phyloP scores from a whole-genome alignment of 2,797 vertebrate species.

The Remorina albescens region DNA sequence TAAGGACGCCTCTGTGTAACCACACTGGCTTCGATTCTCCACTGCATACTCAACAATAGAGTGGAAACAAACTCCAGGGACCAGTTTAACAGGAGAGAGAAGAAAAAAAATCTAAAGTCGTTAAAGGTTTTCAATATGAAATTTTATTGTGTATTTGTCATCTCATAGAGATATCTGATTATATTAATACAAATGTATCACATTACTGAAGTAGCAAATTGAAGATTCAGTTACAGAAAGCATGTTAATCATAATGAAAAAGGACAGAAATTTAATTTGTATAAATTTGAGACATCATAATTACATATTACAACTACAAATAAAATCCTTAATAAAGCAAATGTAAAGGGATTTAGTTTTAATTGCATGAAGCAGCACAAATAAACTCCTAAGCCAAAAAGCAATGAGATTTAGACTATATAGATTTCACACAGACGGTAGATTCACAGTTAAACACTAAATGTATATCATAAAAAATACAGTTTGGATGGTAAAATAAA shows the following conservation, averaged over 20 bases:
- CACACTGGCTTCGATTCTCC: slow-evolving; percentile 13
- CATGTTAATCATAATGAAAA: slow-evolving; percentile 43
- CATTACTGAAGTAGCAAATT: slow-evolving; percentile 64
- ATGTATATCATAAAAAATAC: slow-evolving; percentile 4
- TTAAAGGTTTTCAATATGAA: slow-evolving; percentile 82
- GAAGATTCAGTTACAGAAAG: slow-evolving; percentile 45
- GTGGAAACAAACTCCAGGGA: slow-evolving; percentile 25
- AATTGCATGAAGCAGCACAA: background rate
- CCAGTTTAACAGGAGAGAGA: background rate
- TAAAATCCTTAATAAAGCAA: slow-evolving; percentile 1
- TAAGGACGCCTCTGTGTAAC: slow-evolving; percentile 2
- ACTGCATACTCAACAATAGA: background rate
- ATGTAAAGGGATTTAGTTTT: slow-evolving; percentile 3
- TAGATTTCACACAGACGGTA: background rate
- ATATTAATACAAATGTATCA: slow-evolving; percentile 83
- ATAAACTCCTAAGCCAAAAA: background rate
- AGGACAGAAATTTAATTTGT: slow-evolving; percentile 21
- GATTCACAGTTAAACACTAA: slow-evolving; percentile 4
- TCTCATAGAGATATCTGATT: slow-evolving; percentile 83
- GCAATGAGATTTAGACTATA: slow-evolving; percentile 1
- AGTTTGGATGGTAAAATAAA: slow-evolving; percentile 15
- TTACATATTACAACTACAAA: slow-evolving; percentile 38
- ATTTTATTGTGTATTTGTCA: slow-evolving; percentile 75
- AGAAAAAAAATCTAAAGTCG: background rate
- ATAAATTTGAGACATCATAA: slow-evolving; percentile 46